phyloP scores from a whole-genome alignment of 2,113 vertebrate genomes.

The Pavo muticus region DNA sequence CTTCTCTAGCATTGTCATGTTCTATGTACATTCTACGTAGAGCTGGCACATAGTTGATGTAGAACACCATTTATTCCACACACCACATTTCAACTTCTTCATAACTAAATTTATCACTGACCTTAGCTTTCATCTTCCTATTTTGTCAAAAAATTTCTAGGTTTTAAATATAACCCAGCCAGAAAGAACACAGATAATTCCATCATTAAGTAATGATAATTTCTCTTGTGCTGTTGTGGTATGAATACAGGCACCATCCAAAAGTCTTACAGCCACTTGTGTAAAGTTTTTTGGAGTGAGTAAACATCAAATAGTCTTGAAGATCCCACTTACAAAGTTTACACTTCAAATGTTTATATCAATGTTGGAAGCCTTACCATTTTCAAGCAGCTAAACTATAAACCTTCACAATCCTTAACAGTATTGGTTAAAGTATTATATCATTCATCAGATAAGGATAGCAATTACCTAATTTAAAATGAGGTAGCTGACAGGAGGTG shows the following conservation, averaged over 20 bases:
- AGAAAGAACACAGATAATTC: slow-evolving; percentile 46
- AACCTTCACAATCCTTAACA: slow-evolving; percentile 42
- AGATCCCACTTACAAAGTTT: slow-evolving; percentile 45
- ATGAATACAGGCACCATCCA: slow-evolving; percentile 19
- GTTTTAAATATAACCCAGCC: slow-evolving; percentile 42
- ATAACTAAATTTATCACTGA: background rate
- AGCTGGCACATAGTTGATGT: background rate
- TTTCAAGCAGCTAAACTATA: slow-evolving; percentile 35
- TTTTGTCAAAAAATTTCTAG: background rate
- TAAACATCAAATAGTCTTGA: slow-evolving; percentile 55
- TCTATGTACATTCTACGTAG: background rate
- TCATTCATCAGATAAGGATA: slow-evolving; percentile 21
- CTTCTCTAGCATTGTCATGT: background rate
- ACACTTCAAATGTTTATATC: slow-evolving; percentile 59
- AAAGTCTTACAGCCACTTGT: background rate
- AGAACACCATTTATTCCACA: background rate
- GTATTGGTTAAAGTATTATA: background rate
- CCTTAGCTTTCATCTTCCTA: slow-evolving; percentile 27
- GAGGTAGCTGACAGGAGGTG: slow-evolving; percentile 2
- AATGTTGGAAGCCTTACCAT: slow-evolving; percentile 22
- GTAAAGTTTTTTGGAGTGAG: background rate
- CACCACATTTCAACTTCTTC: slow-evolving; percentile 8
- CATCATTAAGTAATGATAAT: slow-evolving; percentile 7
- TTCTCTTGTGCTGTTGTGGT: background rate
- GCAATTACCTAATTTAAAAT: slow-evolving; percentile 19